Evolutionary conservation across 2,888 invertebrate genomes (phyloP), one percentile per base, ranked within the genome.

Genomic region (Dione vanillae): DNA sequence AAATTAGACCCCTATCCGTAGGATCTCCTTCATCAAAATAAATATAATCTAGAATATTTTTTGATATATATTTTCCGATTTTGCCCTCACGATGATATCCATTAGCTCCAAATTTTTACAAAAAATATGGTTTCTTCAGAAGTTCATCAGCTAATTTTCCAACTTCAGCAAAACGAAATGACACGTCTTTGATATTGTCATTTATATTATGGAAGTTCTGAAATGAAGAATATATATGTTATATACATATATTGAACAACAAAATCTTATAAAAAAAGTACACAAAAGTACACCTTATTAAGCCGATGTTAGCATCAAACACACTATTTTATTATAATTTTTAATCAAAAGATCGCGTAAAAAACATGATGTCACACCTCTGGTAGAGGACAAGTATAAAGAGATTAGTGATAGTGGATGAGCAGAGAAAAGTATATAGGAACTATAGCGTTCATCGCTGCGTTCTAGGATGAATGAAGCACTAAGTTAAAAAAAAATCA

Each of bases 21-120:
- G 58, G 58, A 58, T 58, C 20, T 9, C 58, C 58, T 58, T 58
- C 41, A 19, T 41, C 58, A 58, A 41, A 58, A 20, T 58, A 58
- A 41, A 58, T 58, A 41, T 58, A 58, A 9, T 58, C 58, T 8
- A 41, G 41, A 58, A 58, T 58, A 41, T 56, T 56, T 16, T 11
- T 56, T 10, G 56, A 16, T 56, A 37, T 56, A 20, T 56, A 56
- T 41, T 58, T 58, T 1, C 58, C 58, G 19, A 58, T 58, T 41
- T 58, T 58, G 12, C 59, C 59, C 0, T 59, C 59, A 8, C 59
- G 59, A 2, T 59, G 20, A 20, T 59, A 59, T 14, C 59, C 59
- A 59, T 14, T 59, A 14, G 20, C 1, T 7, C 59, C 41, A 20
- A 43, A 41, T 41, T 14, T 59, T 59, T 14, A 14, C 20, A 40